Evolutionary conservation across 2,113 vertebrate species (phyloP), one percentile per base, ranked within the genome.

Genomic region (Aleadryas rufinucha): DNA sequence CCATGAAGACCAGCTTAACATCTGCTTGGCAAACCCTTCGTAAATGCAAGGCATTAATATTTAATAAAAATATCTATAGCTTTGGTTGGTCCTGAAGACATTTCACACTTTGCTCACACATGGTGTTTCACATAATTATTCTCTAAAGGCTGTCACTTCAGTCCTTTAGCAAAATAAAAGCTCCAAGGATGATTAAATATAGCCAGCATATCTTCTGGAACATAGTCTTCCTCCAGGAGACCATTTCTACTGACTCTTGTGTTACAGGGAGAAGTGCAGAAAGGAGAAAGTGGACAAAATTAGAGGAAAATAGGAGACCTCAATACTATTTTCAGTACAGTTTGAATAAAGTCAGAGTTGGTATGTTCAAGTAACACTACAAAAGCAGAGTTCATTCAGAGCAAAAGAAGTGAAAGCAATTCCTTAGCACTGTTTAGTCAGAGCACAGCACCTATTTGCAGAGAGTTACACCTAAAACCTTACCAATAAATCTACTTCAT

Each of bases 11-110:
- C 92, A 95, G 87, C 89, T 96, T 97, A 96, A 98, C 97, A 98
- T 98, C 98, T 98, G 97, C 96, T 98, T 97, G 97, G 78, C 95
- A 97, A 97, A 94, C 92, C 84, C 91, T 96, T 92, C 30, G 35
- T 95, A 97, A 98, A 95, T 87, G 95, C 89, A 92, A 89, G 91
- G 89, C 96, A 97, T 98, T 98, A 97, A 98, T 98, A 98, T 98
- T 98, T 98, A 98, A 98, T 97, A 97, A 98, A 98, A 97, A 97
- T 96, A 96, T 94, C 96, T 95, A 97, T 94, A 87, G 95, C 93
- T 87, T 91, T 37, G 31, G 85, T 96, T 97, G 95, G 95, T 97
- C 97, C 94, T 96, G 63, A 81, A 97, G 97, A 96, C 96, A 96
- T 98, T 98, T 98, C 96, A 96, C 94, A 97, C 96, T 95, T 93